A percentile compares a stretch with the other conserved stretches of the same genome.
phyloP scores from a whole-genome alignment of 2,113 vertebrate genomes.

The human region GRCh38 chr20:23795001-23795500 shows the following conservation, averaged over 20 bases:
- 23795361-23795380: background rate
- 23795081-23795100: background rate
- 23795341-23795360: background rate
- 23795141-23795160: background rate
- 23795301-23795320: too few species aligned
- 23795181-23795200: background rate
- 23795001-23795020: background rate
- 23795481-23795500: background rate
- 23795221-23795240: too few species aligned
- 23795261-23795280: background rate
- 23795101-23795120: background rate
- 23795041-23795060: background rate
- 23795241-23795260: accelerated
- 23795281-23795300: background rate
- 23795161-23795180: background rate
- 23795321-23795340: background rate
- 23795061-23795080: background rate
- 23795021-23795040: background rate
- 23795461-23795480: background rate
- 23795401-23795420: background rate
- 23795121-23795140: background rate
- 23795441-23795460: background rate
- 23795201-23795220: background rate
- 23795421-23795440: background rate
- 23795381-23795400: background rate